These are phyloP conservation scores for Cygnus atratus DNA, from an alignment of 2,113 vertebrate species.

Conservation along the genomic window DNA sequence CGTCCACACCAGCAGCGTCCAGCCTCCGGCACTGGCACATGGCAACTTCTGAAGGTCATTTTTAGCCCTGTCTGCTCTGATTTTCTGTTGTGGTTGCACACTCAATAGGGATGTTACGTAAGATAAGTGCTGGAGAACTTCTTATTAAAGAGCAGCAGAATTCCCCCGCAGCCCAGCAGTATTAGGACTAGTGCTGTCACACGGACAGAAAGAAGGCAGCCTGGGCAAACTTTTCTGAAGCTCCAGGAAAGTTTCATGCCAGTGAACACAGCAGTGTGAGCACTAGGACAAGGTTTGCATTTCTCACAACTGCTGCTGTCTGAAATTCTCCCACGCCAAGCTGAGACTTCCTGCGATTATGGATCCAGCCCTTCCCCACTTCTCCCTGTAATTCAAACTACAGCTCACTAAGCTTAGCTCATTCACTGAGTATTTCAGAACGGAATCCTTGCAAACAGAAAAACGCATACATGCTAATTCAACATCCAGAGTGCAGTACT, in stretches of 20 bases:
- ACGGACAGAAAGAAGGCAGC: not conserved
- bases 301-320: not conserved
- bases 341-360: not conserved
- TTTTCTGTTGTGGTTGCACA: not conserved
- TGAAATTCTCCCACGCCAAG: not conserved
- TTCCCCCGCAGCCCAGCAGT: rapidly evolving
- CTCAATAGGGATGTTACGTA: not conserved
- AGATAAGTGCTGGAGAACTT: not conserved
- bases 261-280: not conserved
- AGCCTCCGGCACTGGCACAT: not conserved
- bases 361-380: not conserved
- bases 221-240: not conserved
- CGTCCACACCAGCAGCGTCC: rapidly evolving
- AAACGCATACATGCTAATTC: not conserved
- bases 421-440: not conserved
- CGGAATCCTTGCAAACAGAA: not conserved
- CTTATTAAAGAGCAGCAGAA: not conserved
- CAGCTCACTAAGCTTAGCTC: not conserved
- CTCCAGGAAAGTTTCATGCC: not conserved
- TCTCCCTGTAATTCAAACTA: constrained; percentile 9
- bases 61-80: constrained; percentile 17
- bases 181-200: not conserved
- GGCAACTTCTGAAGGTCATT: not conserved
- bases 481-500: not conserved
- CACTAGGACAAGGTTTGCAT: not conserved